Evolutionary conservation across 1,140 invertebrate species (phyloP), one percentile per base, ranked within the genome.

Genomic region (Brachionus rubens): DNA sequence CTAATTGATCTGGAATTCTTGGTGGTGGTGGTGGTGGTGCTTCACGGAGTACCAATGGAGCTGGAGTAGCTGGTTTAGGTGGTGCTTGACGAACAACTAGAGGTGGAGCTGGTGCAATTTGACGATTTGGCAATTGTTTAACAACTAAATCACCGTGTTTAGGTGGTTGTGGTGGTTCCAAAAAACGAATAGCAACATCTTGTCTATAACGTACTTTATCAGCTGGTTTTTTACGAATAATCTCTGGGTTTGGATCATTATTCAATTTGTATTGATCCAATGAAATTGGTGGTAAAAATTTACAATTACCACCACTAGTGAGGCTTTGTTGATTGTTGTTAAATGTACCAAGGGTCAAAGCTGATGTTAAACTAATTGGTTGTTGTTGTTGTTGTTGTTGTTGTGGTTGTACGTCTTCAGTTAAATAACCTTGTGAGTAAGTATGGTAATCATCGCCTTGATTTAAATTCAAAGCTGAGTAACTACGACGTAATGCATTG

Each of bases 191-290:
- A 14, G 41, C 36, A 43, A 76, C 48, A 14, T 65, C 54, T 52
- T 76, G 75, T 26, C n/a, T 30, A 33, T 43, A 26, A 21, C 33
- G 21, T 1, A 54, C 26, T 46, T 76, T 46, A 16, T 46, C 75
- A 41, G 26, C 12, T 28, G 43, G 28, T 16, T 70, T 21, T 16
- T 70, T 70, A 16, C 72, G 72, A 14, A 76, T 76, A 14, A 76
- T 62, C 56, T 76, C 48, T 21, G 72, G 72, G 40, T 76, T 76
- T 9, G 72, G 72, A 21, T 76, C 72, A 41, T 76, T 33, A 30
- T 59, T 59, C 14, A 76, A 10, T 10, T 56, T 62, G 72, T 76
- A 76, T 33, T 76, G 36, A 33, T 76, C 48, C 36, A 50, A 19
- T 5, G 67, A 33, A 48, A 48, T 33, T 9, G 67, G 47, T 36